Evolutionary conservation across 2,888 invertebrate genomes (phyloP).

Genomic region (Pedicia rivosa): DNA sequence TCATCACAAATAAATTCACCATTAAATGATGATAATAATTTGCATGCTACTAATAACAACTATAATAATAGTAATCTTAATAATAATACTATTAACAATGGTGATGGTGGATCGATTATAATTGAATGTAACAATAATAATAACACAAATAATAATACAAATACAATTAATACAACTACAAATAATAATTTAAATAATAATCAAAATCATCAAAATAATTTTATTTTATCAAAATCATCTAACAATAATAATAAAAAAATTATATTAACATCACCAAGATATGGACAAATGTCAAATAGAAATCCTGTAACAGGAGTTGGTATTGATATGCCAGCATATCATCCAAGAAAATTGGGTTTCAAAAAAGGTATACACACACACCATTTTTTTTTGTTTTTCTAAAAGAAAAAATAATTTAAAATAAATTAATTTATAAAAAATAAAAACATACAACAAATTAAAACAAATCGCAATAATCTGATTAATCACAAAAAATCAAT

Average conservation of each 20-base stretch:
- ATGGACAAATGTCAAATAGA: conserved; percentile 14
- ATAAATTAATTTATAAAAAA: no score
- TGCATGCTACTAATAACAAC: background rate
- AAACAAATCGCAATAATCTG: no score
- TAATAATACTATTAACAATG: background rate
- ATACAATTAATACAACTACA: background rate
- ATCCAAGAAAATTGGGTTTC: conserved; percentile 15
- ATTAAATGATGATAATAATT: background rate
- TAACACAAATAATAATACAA: background rate
- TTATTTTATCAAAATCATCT: background rate
- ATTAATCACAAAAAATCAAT: no score
- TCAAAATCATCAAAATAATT: background rate
- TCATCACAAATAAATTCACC: no score
- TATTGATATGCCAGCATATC: conserved; percentile 17
- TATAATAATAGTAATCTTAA: background rate
- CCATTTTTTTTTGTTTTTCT: background rate
- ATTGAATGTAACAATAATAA: background rate
- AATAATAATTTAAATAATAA: background rate
- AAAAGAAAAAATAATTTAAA: no score
- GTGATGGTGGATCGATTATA: background rate
- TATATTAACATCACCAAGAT: conserved; percentile 2
- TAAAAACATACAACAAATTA: no score
- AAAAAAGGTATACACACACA: conserved; percentile 13
- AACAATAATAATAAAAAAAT: background rate
- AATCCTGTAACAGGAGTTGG: conserved; percentile 22